These are phyloP conservation scores for Campopleginae sp. DNA, from an alignment of 2,888 invertebrate species.

Conservation along the genomic window DNA sequence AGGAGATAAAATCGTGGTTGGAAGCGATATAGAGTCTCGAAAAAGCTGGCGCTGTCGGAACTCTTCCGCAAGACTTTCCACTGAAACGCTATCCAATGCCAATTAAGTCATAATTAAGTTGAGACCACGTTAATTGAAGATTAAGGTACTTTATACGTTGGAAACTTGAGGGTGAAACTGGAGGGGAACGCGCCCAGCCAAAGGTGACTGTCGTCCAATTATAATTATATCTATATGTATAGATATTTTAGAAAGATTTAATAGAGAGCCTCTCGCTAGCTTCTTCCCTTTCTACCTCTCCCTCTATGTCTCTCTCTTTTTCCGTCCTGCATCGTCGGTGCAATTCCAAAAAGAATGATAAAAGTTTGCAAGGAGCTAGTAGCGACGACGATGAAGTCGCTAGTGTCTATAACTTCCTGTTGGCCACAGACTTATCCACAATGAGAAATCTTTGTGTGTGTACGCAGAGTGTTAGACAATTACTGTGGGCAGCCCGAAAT, in stretches of 20 bases:
- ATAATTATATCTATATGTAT: background rate
- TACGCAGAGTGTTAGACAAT: background rate
- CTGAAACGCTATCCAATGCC: constrained; percentile 75
- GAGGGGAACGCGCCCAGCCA: constrained; percentile 57
- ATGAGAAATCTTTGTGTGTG: background rate
- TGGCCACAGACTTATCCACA: constrained; percentile 36
- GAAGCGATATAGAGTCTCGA: constrained; percentile 5
- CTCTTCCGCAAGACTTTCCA: constrained; percentile 67
- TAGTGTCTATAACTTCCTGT: constrained; percentile 64
- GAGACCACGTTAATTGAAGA: constrained; percentile 77
- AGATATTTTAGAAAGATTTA: background rate
- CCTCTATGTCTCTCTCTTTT: constrained; percentile 2
- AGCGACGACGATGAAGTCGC: constrained; percentile 62
- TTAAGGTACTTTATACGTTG: constrained; percentile 76
- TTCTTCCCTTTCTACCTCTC: background rate
- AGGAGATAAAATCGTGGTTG: constrained; percentile 8
- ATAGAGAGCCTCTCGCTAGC: background rate
- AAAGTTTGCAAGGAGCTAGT: constrained; percentile 8
- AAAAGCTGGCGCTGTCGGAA: constrained; percentile 61
- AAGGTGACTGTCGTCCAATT: constrained; percentile 12
- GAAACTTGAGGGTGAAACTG: constrained; percentile 72
- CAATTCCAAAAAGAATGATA: background rate
- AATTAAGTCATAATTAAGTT: constrained; percentile 77
- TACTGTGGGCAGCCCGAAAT: background rate
- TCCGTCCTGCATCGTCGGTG: background rate